Evolutionary conservation across 1,140 invertebrate genomes (phyloP).

Genomic region (Lordiphosa collinella): DNA sequence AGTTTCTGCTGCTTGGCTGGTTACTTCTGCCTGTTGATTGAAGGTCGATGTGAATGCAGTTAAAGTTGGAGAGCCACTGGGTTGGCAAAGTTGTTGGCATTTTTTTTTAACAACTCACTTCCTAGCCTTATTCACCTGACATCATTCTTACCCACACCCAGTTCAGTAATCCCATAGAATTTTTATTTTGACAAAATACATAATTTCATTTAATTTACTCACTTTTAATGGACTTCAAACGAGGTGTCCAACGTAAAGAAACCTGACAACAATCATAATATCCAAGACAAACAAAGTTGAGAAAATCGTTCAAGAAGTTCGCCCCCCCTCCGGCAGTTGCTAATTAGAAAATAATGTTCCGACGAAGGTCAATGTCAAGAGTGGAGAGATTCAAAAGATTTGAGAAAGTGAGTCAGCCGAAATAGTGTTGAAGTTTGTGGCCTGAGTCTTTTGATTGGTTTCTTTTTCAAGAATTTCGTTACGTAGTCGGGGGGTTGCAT

Average conservation of each 20-base stretch:
- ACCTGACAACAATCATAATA: slow-evolving; percentile 45
- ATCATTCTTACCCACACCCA: slow-evolving; percentile 45
- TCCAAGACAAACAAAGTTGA: slow-evolving; percentile 42
- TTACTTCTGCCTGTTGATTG: slow-evolving; percentile 44
- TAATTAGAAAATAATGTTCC: slow-evolving; percentile 68
- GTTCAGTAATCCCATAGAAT: slow-evolving; percentile 27
- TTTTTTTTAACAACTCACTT: slow-evolving; percentile 15
- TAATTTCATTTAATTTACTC: slow-evolving; percentile 70
- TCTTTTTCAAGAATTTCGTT: background rate
- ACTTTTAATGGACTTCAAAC: slow-evolving; percentile 59
- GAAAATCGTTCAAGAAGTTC: slow-evolving; percentile 34
- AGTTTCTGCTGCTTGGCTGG: slow-evolving; percentile 44
- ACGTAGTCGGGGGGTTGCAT: slow-evolving; percentile 23
- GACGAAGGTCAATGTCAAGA: slow-evolving; percentile 56
- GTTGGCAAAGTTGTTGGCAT: background rate
- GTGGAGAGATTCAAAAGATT: slow-evolving; percentile 8
- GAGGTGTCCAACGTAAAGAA: slow-evolving; percentile 33
- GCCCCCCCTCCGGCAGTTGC: slow-evolving; percentile 20
- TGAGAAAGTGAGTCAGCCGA: slow-evolving; percentile 37
- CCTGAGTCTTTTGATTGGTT: slow-evolving; percentile 35
- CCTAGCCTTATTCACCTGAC: slow-evolving; percentile 29
- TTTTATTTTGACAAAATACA: slow-evolving; percentile 36
- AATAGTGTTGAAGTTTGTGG: slow-evolving; percentile 25
- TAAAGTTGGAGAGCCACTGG: slow-evolving; percentile 17
- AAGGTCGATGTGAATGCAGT: slow-evolving; percentile 49